A percentile compares a stretch with the other conserved stretches of the same genome.
Evolutionary conservation across 2,888 invertebrate genomes (phyloP).

Genomic region (Phyllotreta cruciferae): DNA sequence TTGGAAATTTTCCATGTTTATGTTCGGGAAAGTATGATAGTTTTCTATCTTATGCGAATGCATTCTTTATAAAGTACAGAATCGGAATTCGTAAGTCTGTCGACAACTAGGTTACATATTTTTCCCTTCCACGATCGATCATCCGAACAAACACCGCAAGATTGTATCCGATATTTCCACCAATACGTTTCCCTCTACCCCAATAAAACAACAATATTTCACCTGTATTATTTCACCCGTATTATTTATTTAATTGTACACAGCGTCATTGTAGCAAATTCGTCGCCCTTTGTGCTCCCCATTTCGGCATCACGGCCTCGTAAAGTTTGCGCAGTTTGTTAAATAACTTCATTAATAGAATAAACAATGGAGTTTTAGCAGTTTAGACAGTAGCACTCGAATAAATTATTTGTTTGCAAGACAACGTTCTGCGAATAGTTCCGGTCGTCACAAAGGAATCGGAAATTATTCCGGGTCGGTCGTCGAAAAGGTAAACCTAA

Average conservation of each 20-base stretch:
- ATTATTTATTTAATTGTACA: too few species aligned
- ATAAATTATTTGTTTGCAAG: conserved; percentile 27
- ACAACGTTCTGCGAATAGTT: conserved; percentile 9
- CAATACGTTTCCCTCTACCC: too few species aligned
- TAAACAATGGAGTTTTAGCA: conserved; percentile 27
- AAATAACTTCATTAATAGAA: conserved; percentile 29
- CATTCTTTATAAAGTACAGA: conserved; percentile 13
- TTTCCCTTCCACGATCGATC: too few species aligned
- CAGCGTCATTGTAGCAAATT: conserved; percentile 15
- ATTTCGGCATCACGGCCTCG: conserved; percentile 24
- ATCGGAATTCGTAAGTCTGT: conserved; percentile 8
- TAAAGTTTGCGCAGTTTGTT: conserved; percentile 25
- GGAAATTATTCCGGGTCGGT: background rate
- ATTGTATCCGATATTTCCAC: too few species aligned
- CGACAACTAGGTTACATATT: background rate
- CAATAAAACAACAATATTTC: too few species aligned
- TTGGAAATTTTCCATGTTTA: conserved; percentile 12
- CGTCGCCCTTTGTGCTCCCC: conserved; percentile 12
- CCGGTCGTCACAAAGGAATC: background rate
- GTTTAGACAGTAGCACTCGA: conserved; percentile 24
- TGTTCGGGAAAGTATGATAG: conserved; percentile 4
- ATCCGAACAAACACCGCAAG: too few species aligned
- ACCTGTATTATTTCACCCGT: too few species aligned
- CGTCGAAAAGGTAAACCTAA: background rate
- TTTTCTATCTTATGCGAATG: conserved; percentile 7